A percentile compares a stretch with the other conserved stretches of the same genome.
Evolutionary conservation across 2,888 invertebrate genomes (phyloP).

Genomic region (Ommatoiulus sabulosus): DNA sequence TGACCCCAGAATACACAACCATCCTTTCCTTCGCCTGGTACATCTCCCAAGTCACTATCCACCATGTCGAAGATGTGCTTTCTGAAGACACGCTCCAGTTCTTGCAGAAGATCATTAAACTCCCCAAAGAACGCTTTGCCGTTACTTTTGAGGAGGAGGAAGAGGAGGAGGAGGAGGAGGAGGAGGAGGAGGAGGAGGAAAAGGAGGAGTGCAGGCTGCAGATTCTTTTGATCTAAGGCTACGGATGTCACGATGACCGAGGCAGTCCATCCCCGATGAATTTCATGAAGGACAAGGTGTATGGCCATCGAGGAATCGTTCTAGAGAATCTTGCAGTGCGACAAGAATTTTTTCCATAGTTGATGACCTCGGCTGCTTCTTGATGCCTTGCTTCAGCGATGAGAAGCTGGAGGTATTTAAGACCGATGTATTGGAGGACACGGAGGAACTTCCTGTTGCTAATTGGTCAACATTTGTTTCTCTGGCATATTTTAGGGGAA

Average conservation of each 20-base stretch:
- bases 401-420: too few species aligned
- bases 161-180: too few species aligned
- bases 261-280: neutral
- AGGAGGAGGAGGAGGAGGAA: too few species aligned
- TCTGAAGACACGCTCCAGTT: neutral
- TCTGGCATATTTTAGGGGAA: too few species aligned
- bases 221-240: neutral
- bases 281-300: neutral
- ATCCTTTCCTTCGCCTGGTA: neutral
- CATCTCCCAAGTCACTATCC: neutral
- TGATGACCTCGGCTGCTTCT: neutral
- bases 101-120: neutral
- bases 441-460: too few species aligned
- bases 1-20: neutral
- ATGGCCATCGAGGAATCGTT: neutral
- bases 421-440: too few species aligned
- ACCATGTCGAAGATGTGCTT: neutral
- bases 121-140: too few species aligned
- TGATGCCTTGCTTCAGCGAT: neutral
- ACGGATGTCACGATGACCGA: neutral
- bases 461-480: too few species aligned
- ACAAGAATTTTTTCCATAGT: neutral
- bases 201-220: neutral
- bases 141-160: neutral
- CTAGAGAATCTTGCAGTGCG: neutral